Evolutionary conservation across 2,888 invertebrate genomes (phyloP), one percentile per base, ranked within the genome.

Genomic region (Troilus luridus): DNA sequence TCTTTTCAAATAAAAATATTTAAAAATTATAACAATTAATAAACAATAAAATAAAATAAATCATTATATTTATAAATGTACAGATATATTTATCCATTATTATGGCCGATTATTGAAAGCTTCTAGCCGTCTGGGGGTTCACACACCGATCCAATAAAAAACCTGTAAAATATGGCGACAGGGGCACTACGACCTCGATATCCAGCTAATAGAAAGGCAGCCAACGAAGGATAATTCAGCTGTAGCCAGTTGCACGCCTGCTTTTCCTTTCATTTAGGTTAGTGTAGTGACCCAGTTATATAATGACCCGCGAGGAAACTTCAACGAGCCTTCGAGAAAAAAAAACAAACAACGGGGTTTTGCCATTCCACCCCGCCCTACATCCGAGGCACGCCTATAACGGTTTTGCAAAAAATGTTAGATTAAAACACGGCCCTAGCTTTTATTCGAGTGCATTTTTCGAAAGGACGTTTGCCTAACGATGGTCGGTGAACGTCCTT

Each of bases 381-480:
- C 21, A 85, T 85, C 56, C 56, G 56, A 56, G 56, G 21, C 85
- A 85, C 85, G 85, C 85, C 85, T 56, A 0, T 77, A n/a, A 56
- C 12, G n/a, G 85, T 85, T 85, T 85, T 85, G 54, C n/a, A 54
- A 85, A 85, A 85, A 56, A 56, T 85, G n/a, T 58, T 85, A 41
- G 5, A 41, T 41, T n/a, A 58, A 85, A 58, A 56, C 56, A 12
- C 56, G 58, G 6, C 21, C 67, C 85, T 0, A 41, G 72, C 72
- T 77, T 77, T 85, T 85, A 85, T 85, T 58, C 12, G 56, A 85
- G 56, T 85, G 85, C 85, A 58, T 85, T 85, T 85, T 85, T 85
- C 85, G 56, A 85, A 85, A 85, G 85, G 85, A 85, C 56, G 85
- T 85, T 85, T 85, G 56, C 85, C 56, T 85, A 77, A 77, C 72